A percentile compares a stretch with the other conserved stretches of the same genome.
phyloP scores from a whole-genome alignment of 2,797 vertebrate genomes.

The Lagorchestes hirsutus region DNA sequence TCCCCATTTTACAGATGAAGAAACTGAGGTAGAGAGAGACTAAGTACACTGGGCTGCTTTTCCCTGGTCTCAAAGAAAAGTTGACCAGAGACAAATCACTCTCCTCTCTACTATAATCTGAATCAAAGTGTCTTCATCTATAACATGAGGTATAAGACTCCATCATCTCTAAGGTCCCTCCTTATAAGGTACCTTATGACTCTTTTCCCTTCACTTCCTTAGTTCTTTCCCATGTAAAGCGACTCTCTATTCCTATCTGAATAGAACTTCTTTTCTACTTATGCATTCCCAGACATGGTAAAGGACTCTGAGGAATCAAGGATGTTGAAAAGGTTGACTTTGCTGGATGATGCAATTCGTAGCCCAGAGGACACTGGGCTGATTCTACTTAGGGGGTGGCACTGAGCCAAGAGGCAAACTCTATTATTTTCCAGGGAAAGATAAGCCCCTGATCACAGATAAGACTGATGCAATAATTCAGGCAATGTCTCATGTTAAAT shows the following conservation, averaged over 20 bases:
- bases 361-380: constrained; percentile 1
- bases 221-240: neutral
- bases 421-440: constrained; percentile 18
- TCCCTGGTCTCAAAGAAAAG: neutral
- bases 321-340: constrained; percentile 7
- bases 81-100: neutral
- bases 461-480: neutral
- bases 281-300: neutral
- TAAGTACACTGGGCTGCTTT: neutral
- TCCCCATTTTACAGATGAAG: neutral
- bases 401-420: constrained; percentile 45
- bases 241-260: neutral
- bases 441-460: constrained; percentile 29
- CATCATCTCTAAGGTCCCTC: neutral
- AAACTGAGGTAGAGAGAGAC: neutral
- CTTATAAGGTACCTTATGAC: neutral
- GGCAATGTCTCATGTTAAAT: neutral
- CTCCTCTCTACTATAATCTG: too few species aligned
- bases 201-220: neutral
- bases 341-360: neutral
- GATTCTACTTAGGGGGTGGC: neutral
- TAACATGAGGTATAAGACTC: neutral
- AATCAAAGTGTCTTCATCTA: neutral
- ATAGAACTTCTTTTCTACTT: neutral
- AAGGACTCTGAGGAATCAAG: neutral